A percentile compares a stretch with the other conserved stretches of the same genome.
Evolutionary conservation across 2,888 invertebrate genomes (phyloP).

Genomic region (Andrena chrysosceles): DNA sequence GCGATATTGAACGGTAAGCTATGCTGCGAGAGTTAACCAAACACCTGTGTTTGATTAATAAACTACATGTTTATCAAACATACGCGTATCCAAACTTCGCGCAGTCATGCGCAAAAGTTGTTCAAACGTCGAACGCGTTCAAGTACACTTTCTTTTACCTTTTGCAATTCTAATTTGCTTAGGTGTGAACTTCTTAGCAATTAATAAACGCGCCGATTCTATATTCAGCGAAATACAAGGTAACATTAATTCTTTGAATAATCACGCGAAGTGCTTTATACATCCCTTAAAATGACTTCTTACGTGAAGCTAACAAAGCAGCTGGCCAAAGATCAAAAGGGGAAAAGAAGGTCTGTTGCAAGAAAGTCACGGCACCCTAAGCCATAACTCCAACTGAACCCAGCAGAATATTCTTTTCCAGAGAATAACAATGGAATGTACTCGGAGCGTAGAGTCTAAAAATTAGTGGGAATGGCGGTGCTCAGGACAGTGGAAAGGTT

Average conservation of each 20-base stretch:
- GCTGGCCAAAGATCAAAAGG: slow-evolving; percentile 11
- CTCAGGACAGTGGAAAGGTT: slow-evolving; percentile 32
- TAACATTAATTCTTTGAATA: too few relatives aligned
- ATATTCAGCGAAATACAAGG: too few relatives aligned
- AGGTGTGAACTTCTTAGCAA: too few relatives aligned
- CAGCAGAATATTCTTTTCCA: slow-evolving; percentile 30
- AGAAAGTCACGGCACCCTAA: not conserved
- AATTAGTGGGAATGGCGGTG: slow-evolving; percentile 42
- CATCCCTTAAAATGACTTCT: too few relatives aligned
- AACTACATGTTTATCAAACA: too few relatives aligned
- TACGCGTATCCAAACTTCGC: too few relatives aligned
- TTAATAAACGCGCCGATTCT: too few relatives aligned
- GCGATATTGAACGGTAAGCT: not conserved
- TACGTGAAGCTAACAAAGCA: not conserved
- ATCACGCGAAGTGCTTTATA: too few relatives aligned
- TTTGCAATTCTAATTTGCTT: too few relatives aligned
- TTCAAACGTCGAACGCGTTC: too few relatives aligned
- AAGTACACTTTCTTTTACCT: too few relatives aligned
- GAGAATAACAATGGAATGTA: slow-evolving; percentile 35
- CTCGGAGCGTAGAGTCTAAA: slow-evolving; percentile 32
- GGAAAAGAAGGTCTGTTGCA: slow-evolving; percentile 3
- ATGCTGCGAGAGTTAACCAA: not conserved
- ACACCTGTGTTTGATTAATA: not conserved
- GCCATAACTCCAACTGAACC: slow-evolving; percentile 8
- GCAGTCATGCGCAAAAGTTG: too few relatives aligned